Evolutionary conservation across 2,113 vertebrate genomes (phyloP).

Genomic region (Burhinus oedicnemus): DNA sequence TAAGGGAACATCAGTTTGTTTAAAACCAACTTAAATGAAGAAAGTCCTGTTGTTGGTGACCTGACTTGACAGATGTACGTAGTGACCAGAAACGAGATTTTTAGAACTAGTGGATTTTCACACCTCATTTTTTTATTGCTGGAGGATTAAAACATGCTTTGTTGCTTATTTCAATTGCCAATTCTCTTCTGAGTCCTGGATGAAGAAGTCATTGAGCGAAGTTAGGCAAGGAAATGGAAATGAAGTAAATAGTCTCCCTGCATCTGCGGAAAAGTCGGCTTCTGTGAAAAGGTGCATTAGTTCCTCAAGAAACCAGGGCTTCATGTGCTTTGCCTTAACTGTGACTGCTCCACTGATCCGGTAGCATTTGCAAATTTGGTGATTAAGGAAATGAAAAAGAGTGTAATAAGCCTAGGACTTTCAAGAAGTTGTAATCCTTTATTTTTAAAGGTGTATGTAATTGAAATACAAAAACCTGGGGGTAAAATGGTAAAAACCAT

Average conservation of each 20-base stretch:
- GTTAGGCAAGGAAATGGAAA: background rate
- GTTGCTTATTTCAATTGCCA: background rate
- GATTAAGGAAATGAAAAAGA: background rate
- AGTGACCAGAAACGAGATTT: background rate
- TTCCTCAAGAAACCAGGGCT: background rate
- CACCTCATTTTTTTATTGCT: background rate
- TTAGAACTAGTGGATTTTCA: background rate
- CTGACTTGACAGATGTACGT: background rate
- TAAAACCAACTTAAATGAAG: background rate
- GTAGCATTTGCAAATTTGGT: background rate
- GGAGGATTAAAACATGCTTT: background rate
- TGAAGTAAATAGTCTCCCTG: background rate
- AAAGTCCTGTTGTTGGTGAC: background rate
- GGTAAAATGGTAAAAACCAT: background rate
- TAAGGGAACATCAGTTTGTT: background rate
- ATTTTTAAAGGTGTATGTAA: background rate
- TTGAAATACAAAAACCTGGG: background rate
- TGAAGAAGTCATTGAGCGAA: background rate
- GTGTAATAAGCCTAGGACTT: background rate
- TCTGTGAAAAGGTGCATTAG: background rate
- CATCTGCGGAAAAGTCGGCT: background rate
- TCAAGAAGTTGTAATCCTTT: background rate
- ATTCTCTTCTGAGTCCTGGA: background rate
- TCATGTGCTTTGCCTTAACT: background rate
- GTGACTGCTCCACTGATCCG: background rate